Evolutionary conservation across 2,113 vertebrate genomes (phyloP), one percentile per base, ranked within the genome.

Genomic region (Plotosus lineatus): DNA sequence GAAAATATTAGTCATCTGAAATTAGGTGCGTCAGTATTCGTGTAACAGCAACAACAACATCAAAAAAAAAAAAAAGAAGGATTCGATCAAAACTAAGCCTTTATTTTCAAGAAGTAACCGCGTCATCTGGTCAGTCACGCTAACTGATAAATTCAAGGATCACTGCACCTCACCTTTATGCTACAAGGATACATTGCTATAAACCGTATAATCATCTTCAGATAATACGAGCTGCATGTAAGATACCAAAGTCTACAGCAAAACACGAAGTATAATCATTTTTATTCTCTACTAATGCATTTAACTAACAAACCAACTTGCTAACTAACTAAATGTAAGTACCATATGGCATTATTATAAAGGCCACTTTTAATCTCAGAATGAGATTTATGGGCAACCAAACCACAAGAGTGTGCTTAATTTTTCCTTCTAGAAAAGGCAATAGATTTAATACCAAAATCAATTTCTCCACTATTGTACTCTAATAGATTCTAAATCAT

Each of bases 1-100:
- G 85, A 82, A 90, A 90, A 86, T 78, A 66, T 82, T 79, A 76
- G 77, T 86, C 87, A 86, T 68, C 63, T 85, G 80, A 58, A 44
- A 40, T 69, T 60, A 88, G 71, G 80, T 75, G 81, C 71, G n/a
- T 77, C 36, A 6, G 42, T 48, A 50, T 75, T 69, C 46, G 53
- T 79, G 58, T 44, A 63, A 73, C 84, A 83, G 83, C 77, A 73
- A 66, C 83, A 79, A 26, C n/a, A n/a, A n/a, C n/a, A n/a, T n/a
- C n/a, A n/a, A 58, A 26, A 15, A 42, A 68, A 79, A 48, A 33
- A 36, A 23, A 44, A 74, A 9, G 21, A 58, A 44, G 3, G 9
- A 60, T 56, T 60, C 44, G 26, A 44, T 81, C n/a, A 61, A 51
- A 58, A 28, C 7, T 36, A 69, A 12, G 11, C 23, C 6, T 66